phyloP scores from a whole-genome alignment of 2,888 invertebrate species.

The Girardia tigrina region DNA sequence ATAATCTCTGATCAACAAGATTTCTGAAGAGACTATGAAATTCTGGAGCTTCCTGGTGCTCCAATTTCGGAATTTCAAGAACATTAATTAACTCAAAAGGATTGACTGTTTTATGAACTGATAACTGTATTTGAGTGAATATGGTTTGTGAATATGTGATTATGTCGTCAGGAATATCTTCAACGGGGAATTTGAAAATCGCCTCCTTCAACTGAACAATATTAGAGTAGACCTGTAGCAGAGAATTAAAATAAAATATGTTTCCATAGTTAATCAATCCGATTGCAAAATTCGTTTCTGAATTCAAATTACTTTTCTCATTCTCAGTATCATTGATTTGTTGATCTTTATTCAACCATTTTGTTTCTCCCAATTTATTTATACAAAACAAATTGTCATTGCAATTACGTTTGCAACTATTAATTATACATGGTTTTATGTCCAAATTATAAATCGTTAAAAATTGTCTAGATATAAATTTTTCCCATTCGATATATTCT shows the following conservation, averaged over 20 bases:
- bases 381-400: too few relatives aligned
- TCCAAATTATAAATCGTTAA: too few relatives aligned
- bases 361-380: too few relatives aligned
- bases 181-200: constrained; percentile 27
- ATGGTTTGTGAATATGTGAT: constrained; percentile 34
- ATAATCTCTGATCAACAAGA: constrained; percentile 27
- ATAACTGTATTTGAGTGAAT: constrained; percentile 34
- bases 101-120: constrained; percentile 24
- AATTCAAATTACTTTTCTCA: too few relatives aligned
- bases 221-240: constrained; percentile 33
- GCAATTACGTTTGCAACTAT: too few relatives aligned
- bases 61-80: neutral
- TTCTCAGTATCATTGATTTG: too few relatives aligned
- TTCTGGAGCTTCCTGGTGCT: constrained; percentile 31
- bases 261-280: constrained; percentile 34
- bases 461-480: too few relatives aligned
- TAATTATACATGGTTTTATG: too few relatives aligned
- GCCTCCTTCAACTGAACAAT: constrained; percentile 31
- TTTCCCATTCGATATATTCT: too few relatives aligned
- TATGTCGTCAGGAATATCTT: constrained; percentile 28
- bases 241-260: constrained; percentile 34
- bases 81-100: constrained; percentile 23
- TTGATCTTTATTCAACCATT: too few relatives aligned
- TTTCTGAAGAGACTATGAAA: constrained; percentile 31
- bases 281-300: neutral